Evolutionary conservation across 2,888 invertebrate genomes (phyloP).

Genomic region (Drosophila neotestacea): DNA sequence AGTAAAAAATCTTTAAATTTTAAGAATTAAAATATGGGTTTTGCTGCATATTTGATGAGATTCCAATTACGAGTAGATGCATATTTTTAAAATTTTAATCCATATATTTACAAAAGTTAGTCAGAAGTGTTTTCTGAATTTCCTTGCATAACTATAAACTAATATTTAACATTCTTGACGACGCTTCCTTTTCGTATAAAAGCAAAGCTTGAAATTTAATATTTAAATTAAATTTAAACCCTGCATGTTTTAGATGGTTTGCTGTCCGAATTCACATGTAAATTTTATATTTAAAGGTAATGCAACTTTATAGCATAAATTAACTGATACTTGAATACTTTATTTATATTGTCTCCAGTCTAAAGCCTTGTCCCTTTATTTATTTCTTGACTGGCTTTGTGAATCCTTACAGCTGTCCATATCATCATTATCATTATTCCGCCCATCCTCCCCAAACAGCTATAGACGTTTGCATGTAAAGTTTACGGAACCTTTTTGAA

Average conservation of each 20-base stretch:
- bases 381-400: slow-evolving; percentile 21
- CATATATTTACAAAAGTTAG: no score
- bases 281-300: slow-evolving; percentile 20
- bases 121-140: no score
- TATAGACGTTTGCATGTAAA: slow-evolving; percentile 50
- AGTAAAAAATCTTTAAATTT: no score
- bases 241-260: neutral
- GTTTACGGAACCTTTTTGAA: slow-evolving; percentile 18
- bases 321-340: slow-evolving; percentile 27
- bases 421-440: slow-evolving; percentile 9
- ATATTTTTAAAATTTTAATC: no score
- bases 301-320: neutral
- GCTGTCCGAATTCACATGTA: slow-evolving; percentile 21
- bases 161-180: neutral
- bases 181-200: neutral
- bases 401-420: slow-evolving; percentile 44
- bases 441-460: slow-evolving; percentile 33
- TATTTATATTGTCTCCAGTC: slow-evolving; percentile 20
- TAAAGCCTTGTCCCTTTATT: neutral
- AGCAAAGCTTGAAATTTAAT: neutral
- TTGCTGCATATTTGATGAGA: no score
- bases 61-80: no score
- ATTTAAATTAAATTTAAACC: slow-evolving; percentile 8
- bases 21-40: no score
- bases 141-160: neutral